Conservation (phyloP, 2,888 invertebrate species). For the Xestobium rufovillosum region DNA sequence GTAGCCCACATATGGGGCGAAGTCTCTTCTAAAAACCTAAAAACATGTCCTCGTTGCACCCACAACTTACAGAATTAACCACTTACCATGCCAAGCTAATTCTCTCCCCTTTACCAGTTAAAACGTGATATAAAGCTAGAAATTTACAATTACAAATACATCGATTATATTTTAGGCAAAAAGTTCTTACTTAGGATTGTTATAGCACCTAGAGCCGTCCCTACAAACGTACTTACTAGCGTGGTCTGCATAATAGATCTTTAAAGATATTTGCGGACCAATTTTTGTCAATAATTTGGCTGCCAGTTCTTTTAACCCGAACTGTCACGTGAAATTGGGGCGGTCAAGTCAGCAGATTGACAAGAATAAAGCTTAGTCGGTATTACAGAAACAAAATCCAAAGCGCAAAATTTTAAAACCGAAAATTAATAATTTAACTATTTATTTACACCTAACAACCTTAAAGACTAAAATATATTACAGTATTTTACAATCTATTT, state of each 20-base stretch:
- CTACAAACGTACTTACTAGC: constrained; percentile 40
- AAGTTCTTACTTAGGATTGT: constrained; percentile 37
- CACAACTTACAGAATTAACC: background rate
- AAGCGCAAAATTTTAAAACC: too few relatives aligned
- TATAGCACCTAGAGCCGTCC: constrained; percentile 35
- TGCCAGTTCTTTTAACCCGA: background rate
- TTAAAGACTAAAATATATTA: too few relatives aligned
- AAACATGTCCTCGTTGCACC: constrained; percentile 11
- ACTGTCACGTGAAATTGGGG: constrained; percentile 2
- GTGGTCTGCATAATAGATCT: constrained; percentile 40
- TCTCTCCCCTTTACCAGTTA: constrained; percentile 81
- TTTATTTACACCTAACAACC: too few relatives aligned
- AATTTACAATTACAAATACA: constrained; percentile 25
- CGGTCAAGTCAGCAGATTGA: too few relatives aligned
- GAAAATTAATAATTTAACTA: too few relatives aligned
- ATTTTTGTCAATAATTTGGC: too few relatives aligned
- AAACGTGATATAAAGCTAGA: constrained; percentile 57
- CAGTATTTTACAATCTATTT: too few relatives aligned
- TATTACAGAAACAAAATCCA: too few relatives aligned
- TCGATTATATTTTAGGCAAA: constrained; percentile 3
- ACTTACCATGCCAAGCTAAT: constrained; percentile 76
- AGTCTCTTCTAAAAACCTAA: constrained; percentile 74
- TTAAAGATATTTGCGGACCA: too few relatives aligned
- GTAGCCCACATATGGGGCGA: constrained; percentile 97
- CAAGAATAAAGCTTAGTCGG: too few relatives aligned